Base-by-base conservation (phyloP, 2,888 invertebrate species). In the Bombyx huttoni region DNA sequence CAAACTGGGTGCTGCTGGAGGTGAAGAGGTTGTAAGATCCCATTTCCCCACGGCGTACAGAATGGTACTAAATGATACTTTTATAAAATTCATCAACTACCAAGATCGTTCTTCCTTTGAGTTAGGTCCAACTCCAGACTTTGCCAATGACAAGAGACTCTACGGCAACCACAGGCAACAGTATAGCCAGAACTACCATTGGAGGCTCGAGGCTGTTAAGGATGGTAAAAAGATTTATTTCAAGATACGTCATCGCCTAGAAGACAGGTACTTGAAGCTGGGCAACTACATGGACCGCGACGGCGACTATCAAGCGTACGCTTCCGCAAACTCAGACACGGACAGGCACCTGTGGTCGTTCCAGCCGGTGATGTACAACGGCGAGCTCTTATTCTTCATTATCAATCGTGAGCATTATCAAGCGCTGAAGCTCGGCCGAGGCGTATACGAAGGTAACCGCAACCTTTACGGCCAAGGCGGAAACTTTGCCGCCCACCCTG, bases 361-460 rank as follows among this genome's bases (percentile, higher is more conserved):
- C 14, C 24, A 40, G 8, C 49, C 53, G 3, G 13, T 13, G 12
- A 49, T 24, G 13, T 49, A 49, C 7, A n/a, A 45, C 3, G 49
- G 46, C 12, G 34, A 53, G 3, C 40, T 53, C 3, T 14, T 51
- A 13, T 53, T 53, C 51, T 51, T 33, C 35, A 49, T 53, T 7
- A 8, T 33, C 13, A 53, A 51, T 49, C 24, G 49, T 9, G 53
- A 49, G 24, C 47, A 47, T 33, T n/a, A 49, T 3, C 51, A 47
- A 14, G 51, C 46, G 6, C 13, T 50, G 46, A 53, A 53, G 46
- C 48, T 48, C 40, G 10, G n/a, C 34, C 10, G 24, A 46, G 9
- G 51, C 48, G 8, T 12, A 40, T 34, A 5, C 14, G 10, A 48
- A 1, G 53, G 50, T 13, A 46, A 53, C 13, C 53, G 53, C 10